Base-by-base conservation (phyloP, 1,140 invertebrate genomes). In the Nasonia vitripennis region DNA sequence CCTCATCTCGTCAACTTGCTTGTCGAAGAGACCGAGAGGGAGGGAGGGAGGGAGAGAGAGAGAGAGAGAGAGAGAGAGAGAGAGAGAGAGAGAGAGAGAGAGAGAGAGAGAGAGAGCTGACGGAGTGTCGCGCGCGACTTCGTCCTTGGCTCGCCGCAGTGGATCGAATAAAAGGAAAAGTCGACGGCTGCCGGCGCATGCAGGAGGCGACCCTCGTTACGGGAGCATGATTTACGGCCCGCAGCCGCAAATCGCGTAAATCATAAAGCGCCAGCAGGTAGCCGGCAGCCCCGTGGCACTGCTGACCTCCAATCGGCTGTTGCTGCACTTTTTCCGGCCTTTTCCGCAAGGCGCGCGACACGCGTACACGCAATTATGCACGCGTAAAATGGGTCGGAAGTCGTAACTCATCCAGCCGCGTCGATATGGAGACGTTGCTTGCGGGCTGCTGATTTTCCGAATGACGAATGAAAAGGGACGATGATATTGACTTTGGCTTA, bases 351-450 rank as follows among this genome's bases (percentile, higher is more conserved):
- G 55, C 55, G 67, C 62, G 86, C 86, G 89, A 90, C 90, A 91
- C 67, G 27, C 27, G 27, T 27, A 70, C 67, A 7, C 67, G 20
- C n/a, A 27, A 27, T 27, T 27, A 20, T 70, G 6, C 23, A 91
- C 90, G 86, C 88, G 88, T 5, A 88, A 91, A 90, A 90, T 89
- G 89, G 90, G 87, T 91, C 90, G 91, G 91, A 92, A 92, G 92
- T 91, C 89, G 92, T 92, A 92, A 90, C 91, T 92, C 88, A 77
- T 77, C 84, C 27, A 31, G 48, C 78, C 78, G 83, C 83, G 68
- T 48, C 68, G 68, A 37, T 37, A 37, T 37, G 34, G 34, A 37
- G 4, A 37, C 34, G 34, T 37, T 4, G 34, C 34, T 37, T 79
- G 81, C 67, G 68, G 27, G 27, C 27, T 27, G 27, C 27, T 27